Evolutionary conservation across 2,888 invertebrate species (phyloP).

Genomic region (Ennomos quercinarius): DNA sequence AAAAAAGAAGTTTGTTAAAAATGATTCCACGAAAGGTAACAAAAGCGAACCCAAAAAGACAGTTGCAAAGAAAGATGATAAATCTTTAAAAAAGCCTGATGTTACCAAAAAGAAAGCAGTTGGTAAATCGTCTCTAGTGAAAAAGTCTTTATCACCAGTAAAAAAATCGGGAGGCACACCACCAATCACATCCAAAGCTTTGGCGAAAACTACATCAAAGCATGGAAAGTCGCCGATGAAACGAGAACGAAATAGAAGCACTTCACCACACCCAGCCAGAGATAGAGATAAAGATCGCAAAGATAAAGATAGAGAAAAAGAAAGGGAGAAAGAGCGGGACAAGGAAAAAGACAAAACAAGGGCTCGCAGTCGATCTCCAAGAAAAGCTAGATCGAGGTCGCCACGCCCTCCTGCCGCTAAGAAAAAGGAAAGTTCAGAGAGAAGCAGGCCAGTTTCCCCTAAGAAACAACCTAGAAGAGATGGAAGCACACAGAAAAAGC

Average conservation of each 20-base stretch:
- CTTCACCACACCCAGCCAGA: slow-evolving; percentile 72
- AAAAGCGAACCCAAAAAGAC: slow-evolving; percentile 78
- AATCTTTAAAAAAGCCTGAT: slow-evolving; percentile 71
- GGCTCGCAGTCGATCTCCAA: slow-evolving; percentile 78
- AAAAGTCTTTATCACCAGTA: slow-evolving; percentile 80
- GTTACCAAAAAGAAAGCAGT: slow-evolving; percentile 66
- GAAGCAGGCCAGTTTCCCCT: slow-evolving; percentile 80
- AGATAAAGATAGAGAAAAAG: slow-evolving; percentile 75
- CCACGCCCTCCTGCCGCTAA: slow-evolving; percentile 72
- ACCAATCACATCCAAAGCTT: slow-evolving; percentile 75
- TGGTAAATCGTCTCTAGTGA: slow-evolving; percentile 68
- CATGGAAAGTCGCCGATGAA: slow-evolving; percentile 78
- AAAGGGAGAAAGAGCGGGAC: slow-evolving; percentile 78
- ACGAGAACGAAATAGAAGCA: slow-evolving; percentile 75
- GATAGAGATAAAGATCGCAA: slow-evolving; percentile 79
- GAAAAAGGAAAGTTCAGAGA: slow-evolving; percentile 78
- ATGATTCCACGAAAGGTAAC: slow-evolving; percentile 69
- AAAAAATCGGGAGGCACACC: slow-evolving; percentile 83
- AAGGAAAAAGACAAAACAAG: slow-evolving; percentile 82
- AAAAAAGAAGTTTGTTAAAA: slow-evolving; percentile 83
- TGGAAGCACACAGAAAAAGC: slow-evolving; percentile 74
- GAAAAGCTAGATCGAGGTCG: slow-evolving; percentile 77
- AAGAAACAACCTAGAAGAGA: slow-evolving; percentile 76
- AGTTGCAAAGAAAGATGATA: slow-evolving; percentile 74
- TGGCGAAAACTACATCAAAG: slow-evolving; percentile 68